A percentile compares a stretch with the other conserved stretches of the same genome.
Conservation (phyloP, 2,797 vertebrate species). For the Todus mexicanus region DNA sequence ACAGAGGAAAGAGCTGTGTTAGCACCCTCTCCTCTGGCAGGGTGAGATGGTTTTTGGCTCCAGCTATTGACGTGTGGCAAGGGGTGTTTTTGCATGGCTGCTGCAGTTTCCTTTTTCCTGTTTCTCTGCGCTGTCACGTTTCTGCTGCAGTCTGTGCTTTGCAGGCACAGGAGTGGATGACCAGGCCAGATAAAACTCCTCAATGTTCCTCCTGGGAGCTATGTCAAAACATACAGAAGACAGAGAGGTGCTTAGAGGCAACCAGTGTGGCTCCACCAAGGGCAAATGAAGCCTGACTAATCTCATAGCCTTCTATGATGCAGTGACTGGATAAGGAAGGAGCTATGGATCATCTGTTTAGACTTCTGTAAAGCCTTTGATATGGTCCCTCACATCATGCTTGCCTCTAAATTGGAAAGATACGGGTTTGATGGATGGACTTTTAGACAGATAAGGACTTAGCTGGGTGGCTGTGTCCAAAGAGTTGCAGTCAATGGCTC, state of each 20-base stretch:
- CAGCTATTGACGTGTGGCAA: not conserved
- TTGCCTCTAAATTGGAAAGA: not conserved
- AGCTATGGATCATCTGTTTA: not conserved
- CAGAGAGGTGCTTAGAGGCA: not conserved
- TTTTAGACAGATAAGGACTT: not conserved
- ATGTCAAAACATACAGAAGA: not conserved
- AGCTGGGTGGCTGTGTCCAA: not conserved
- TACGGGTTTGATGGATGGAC: not conserved
- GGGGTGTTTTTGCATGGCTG: not conserved
- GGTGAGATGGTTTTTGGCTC: not conserved
- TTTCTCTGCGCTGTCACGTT: rapidly evolving
- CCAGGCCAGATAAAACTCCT: not conserved
- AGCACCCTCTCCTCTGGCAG: not conserved
- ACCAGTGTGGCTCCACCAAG: not conserved
- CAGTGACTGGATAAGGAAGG: not conserved
- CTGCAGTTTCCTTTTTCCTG: not conserved
- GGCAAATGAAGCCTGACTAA: not conserved
- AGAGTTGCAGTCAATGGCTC: not conserved
- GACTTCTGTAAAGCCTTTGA: not conserved
- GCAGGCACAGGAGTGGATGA: not conserved
- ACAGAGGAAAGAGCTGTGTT: not conserved
- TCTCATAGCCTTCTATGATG: not conserved
- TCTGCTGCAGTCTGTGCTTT: not conserved
- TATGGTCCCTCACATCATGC: not conserved
- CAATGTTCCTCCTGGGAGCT: not conserved